Base-by-base conservation (phyloP, 92 coral and sea anemone species). In the Umimayanthus kanabou region DNA sequence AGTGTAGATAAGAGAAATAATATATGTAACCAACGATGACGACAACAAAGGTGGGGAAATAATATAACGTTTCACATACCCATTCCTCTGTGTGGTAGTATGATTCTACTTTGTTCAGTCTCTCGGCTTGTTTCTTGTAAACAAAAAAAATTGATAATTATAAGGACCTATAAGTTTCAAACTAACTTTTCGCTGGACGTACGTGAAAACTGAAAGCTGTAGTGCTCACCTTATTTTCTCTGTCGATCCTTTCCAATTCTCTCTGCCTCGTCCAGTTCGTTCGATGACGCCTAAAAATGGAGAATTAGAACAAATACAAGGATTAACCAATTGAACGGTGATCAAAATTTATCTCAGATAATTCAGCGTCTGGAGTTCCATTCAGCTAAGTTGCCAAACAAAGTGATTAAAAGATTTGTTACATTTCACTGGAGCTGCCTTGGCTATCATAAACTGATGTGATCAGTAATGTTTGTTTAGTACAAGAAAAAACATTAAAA, bases 11-110 rank as follows among this genome's bases (percentile, higher is more conserved):
- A 53, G 2, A 53, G 37, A 33, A 33, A n/a, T n/a, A 50, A 50
- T 2, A 2, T 9, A 53, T 15, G 20, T 11, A 15, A 1, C 26
- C 26, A 61, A 61, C 2, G 9, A 61, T 55, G 0, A 55, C 64
- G 20, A 16, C 64, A 55, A 22, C 23, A 55, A 9, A 69, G 7
- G 49, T 65, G 20, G 20, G 33, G 23, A 55, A 80, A 16, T 18
- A n/a, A n/a, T 18, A 45, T 1, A 61, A 20, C 30, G 22, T 18
- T 33, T 16, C 11, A 81, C 94, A 76, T 89, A 96, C 99, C 99
- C 98, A 95, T 49, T 95, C 96, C 8, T 89, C 89, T 30, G 76
- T 74, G 84, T 90, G 88, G 80, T 96, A 96, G 72, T 93, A 95
- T 22, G 99, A 90, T 18, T 87, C 93, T 45, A 89, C 80, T 42